phyloP scores from a whole-genome alignment of 1,140 invertebrate genomes.

The Drosophila tsacasi region DNA sequence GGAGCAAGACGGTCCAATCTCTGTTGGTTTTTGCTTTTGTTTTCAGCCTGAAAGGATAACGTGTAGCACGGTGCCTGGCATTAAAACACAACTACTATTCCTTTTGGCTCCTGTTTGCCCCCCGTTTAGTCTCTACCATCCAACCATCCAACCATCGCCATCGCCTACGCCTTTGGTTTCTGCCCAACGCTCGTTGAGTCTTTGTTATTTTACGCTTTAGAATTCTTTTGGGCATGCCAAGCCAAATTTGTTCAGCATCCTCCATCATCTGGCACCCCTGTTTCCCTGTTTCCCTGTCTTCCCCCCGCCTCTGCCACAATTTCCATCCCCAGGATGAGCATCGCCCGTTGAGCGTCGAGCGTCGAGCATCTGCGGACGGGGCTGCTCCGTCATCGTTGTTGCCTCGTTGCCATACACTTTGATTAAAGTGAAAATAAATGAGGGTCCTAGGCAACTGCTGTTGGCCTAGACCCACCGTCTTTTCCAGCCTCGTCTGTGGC shows the following conservation, averaged over 20 bases:
- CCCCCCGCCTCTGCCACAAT: background rate
- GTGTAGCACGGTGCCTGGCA: constrained; percentile 57
- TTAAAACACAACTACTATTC: constrained; percentile 74
- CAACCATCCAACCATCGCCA: constrained; percentile 1
- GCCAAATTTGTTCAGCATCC: constrained; percentile 76
- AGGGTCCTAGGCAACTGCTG: constrained; percentile 79
- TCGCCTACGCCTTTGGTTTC: constrained; percentile 40
- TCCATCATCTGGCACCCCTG: constrained; percentile 28
- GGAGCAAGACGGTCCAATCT: constrained; percentile 33
- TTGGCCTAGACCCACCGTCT: constrained; percentile 33
- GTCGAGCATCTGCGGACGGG: constrained; percentile 33
- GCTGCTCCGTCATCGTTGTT: constrained; percentile 42
- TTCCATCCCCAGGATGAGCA: background rate
- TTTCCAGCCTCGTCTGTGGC: constrained; percentile 24
- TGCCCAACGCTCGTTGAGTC: constrained; percentile 54
- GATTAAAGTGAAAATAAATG: constrained; percentile 84
- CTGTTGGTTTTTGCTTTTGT: constrained; percentile 69
- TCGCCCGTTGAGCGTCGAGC: constrained; percentile 19
- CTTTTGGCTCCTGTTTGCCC: background rate
- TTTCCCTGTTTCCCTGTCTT: too few relatives aligned
- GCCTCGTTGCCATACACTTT: constrained; percentile 70
- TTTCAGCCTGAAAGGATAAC: constrained; percentile 68
- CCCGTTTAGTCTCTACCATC: background rate
- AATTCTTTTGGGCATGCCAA: constrained; percentile 76
- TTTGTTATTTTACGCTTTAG: constrained; percentile 82